Evolutionary conservation across 2,113 vertebrate species (phyloP).

Genomic region (Macrotus californicus): DNA sequence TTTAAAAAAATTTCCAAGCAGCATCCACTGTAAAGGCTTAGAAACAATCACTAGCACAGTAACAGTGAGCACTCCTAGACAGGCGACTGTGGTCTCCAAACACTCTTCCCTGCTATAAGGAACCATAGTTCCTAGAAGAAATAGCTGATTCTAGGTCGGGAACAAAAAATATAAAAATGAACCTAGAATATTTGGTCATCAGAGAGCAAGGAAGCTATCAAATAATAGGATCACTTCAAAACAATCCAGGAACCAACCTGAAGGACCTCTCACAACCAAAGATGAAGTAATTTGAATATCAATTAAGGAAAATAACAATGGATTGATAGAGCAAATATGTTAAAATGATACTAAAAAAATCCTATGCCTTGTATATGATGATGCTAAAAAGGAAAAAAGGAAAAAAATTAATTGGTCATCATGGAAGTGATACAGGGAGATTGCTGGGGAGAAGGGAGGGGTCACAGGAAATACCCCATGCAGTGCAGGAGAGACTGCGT

Average conservation of each 20-base stretch:
- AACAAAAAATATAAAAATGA: background rate
- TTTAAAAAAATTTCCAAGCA: background rate
- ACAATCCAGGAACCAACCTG: background rate
- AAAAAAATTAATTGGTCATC: background rate
- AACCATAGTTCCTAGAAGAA: background rate
- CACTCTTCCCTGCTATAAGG: background rate
- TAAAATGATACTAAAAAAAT: background rate
- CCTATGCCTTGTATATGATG: background rate
- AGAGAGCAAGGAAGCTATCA: background rate
- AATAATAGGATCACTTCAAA: background rate
- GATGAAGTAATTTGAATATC: background rate
- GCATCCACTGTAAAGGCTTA: background rate
- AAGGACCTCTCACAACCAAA: background rate
- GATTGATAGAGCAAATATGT: background rate
- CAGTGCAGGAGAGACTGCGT: too few relatives aligned
- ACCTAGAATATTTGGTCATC: background rate
- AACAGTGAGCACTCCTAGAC: background rate
- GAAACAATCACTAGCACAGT: background rate
- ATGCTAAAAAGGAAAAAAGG: background rate
- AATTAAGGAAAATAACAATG: background rate
- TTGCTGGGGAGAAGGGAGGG: too few relatives aligned
- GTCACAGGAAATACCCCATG: too few relatives aligned
- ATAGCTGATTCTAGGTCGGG: background rate
- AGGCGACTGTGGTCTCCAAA: background rate
- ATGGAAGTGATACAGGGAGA: too few relatives aligned